Base-by-base conservation (phyloP, 2,113 vertebrate genomes). In the Microtus oregoni region DNA sequence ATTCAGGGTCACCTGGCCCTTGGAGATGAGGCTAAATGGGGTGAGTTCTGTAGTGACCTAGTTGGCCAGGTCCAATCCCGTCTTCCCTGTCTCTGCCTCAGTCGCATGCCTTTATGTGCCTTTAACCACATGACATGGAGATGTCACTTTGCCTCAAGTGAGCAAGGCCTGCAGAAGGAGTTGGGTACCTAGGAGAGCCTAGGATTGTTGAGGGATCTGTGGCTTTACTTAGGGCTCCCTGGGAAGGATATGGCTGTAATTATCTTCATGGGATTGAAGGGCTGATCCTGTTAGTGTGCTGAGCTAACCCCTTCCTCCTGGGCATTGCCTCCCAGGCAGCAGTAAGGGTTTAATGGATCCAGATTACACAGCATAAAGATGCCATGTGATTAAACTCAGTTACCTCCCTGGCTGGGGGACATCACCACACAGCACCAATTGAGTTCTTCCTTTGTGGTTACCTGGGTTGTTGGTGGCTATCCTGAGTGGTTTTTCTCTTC, bases 241-340 rank as follows among this genome's bases (percentile, higher is more conserved):
- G 82, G 91, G 76, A 96, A 96, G 86, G 86, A 72, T 83, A 82
- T 91, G 88, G 52, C 91, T 82, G 63, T 93, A 94, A 96, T 95
- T 94, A 77, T 65, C 86, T 97, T 92, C 30, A 44, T 68, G 89
- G 86, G 63, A 94, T 63, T 76, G 68, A 83, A 94, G 72, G 77
- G 47, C 82, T 89, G 94, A 94, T 97, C 75, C 81, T 92, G 72
- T 95, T 94, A 96, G 89, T 63, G 50, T 50, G n/a, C 61, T 86
- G 44, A 92, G 89, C 94, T 96, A 92, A 96, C 97, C 92, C 50
- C 68, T 95, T 96, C 89, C 97, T 95, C 92, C 50, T 91, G 95
- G 94, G 90, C 58, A 79, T 94, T 95, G 63, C 89, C 94, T 89
- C 63, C 82, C 86, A 86, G 91, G 72, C 90, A 95, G 65, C 95